Conservation (phyloP, 2,113 vertebrate species). For the Pionites leucogaster region DNA sequence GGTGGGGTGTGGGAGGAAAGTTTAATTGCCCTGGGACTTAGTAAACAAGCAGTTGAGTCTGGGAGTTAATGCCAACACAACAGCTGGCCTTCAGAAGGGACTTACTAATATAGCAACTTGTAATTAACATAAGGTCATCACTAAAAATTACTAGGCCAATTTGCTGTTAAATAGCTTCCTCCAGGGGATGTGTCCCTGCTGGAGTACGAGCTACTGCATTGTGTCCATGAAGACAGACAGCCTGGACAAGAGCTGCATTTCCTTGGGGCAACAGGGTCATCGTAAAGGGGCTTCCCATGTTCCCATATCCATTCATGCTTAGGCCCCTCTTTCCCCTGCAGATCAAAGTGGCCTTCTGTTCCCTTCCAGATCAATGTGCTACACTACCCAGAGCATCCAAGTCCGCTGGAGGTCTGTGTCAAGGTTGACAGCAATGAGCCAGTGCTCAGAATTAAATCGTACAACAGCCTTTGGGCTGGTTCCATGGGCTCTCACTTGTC, state of each 20-base stretch:
- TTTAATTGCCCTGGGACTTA: constrained; percentile 39
- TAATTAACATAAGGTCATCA: constrained; percentile 72
- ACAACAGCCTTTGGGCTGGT: neutral
- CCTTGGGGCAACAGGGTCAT: neutral
- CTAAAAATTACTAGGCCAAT: constrained; percentile 66
- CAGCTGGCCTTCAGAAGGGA: constrained; percentile 67
- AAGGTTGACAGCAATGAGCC: neutral
- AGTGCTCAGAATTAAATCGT: neutral
- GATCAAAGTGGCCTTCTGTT: constrained; percentile 28
- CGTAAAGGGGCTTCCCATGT: neutral
- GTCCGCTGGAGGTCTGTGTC: neutral
- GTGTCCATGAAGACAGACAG: neutral
- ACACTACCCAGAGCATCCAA: neutral
- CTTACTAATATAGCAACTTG: constrained; percentile 67
- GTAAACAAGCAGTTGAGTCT: constrained; percentile 58
- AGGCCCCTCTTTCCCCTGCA: neutral
- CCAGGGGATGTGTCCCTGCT: constrained; percentile 7
- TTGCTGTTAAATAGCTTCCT: constrained; percentile 68
- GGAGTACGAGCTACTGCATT: neutral
- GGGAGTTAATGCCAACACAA: constrained; percentile 63
- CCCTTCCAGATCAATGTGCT: neutral
- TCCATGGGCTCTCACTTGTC: neutral
- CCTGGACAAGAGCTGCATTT: neutral
- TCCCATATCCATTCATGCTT: neutral
- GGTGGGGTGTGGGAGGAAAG: fast-evolving